These are phyloP conservation scores for Ferrisia virgata DNA, from an alignment of 2,888 invertebrate genomes.

Conservation along the genomic window DNA sequence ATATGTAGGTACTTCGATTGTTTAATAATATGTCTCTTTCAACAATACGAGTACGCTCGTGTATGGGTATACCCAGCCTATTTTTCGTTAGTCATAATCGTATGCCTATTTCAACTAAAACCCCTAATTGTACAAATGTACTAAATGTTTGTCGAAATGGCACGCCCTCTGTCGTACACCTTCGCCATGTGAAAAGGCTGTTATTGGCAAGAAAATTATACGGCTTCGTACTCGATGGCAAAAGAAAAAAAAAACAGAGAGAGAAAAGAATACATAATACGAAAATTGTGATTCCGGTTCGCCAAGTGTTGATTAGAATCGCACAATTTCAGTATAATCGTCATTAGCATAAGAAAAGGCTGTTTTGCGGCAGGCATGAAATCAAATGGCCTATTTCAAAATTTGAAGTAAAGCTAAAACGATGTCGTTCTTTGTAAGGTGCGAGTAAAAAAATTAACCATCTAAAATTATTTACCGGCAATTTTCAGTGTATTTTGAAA, in stretches of 20 bases:
- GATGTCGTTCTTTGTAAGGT: no score
- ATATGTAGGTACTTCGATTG: no score
- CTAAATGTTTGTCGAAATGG: neutral
- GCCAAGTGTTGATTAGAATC: neutral
- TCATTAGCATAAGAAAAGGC: neutral
- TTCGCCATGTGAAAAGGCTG: neutral
- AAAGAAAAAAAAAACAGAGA: neutral
- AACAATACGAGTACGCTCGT: no score
- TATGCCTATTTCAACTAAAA: no score
- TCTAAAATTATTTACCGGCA: no score
- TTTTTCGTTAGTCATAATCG: no score
- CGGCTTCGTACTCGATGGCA: neutral
- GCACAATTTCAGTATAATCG: neutral
- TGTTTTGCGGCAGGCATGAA: neutral
- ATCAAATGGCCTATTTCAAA: neutral
- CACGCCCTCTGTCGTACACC: neutral
- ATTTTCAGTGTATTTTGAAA: no score
- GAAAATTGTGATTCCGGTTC: neutral
- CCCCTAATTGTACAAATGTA: neutral
- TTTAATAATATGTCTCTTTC: no score
- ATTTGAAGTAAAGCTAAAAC: no score
- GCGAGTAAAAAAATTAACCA: no score
- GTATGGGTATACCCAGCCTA: no score
- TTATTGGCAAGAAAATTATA: neutral
- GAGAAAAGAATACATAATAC: neutral